Conservation (phyloP, 1,140 invertebrate genomes). For the Brachionus angularis region DNA sequence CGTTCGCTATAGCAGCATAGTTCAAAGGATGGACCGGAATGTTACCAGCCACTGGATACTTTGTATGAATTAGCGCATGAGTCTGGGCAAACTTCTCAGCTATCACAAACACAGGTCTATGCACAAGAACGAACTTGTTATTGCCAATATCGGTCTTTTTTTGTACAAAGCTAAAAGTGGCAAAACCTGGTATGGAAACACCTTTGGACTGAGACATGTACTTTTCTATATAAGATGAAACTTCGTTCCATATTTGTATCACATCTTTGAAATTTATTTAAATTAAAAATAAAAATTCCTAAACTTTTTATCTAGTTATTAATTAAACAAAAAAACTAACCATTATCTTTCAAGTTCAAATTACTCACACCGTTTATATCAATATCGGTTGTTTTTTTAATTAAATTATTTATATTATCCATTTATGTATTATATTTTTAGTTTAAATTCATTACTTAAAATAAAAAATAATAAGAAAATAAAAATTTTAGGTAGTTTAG, state of each 20-base stretch:
- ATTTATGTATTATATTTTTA: no score
- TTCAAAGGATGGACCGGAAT: conserved; percentile 55
- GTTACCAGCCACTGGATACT: conserved; percentile 53
- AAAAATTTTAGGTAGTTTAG: no score
- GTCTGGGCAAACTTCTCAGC: conserved; percentile 56
- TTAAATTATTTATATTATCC: conserved; percentile 35
- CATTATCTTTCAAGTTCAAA: not conserved
- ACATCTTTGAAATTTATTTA: conserved; percentile 49
- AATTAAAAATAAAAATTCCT: not conserved
- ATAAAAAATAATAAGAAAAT: no score
- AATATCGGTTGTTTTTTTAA: conserved; percentile 28
- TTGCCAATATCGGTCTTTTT: conserved; percentile 56
- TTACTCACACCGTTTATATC: not conserved
- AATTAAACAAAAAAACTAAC: not conserved
- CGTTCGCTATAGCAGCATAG: conserved; percentile 53
- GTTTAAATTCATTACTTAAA: no score
- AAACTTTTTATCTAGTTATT: not conserved
- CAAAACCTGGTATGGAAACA: conserved; percentile 53
- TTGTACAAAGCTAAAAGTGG: conserved; percentile 56
- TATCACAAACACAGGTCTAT: conserved; percentile 56
- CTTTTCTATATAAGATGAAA: conserved; percentile 54
- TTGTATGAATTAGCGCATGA: conserved; percentile 52
- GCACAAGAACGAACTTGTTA: conserved; percentile 55
- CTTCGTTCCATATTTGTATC: conserved; percentile 55
- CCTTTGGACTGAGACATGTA: conserved; percentile 56